A percentile compares a stretch with the other conserved stretches of the same genome.
Conservation (phyloP, 2,888 invertebrate species). For the Chloromyia formosa region DNA sequence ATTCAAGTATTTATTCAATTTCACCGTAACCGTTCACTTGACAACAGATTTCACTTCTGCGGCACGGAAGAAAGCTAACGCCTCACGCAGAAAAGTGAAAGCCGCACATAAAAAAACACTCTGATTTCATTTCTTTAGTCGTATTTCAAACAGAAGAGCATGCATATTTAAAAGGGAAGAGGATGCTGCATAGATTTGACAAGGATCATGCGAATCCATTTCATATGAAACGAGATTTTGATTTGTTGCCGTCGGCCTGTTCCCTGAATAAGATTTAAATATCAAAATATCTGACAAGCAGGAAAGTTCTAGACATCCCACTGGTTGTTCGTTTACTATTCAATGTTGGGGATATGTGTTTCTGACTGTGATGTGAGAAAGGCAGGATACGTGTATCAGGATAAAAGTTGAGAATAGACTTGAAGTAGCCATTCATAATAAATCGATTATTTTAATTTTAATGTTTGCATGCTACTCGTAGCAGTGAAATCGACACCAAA, state of each 20-base stretch:
- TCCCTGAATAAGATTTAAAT: slow-evolving; percentile 35
- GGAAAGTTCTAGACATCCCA: not conserved
- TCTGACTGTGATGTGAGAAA: too few species aligned
- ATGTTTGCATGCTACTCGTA: too few species aligned
- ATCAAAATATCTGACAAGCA: slow-evolving; percentile 1
- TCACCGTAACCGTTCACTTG: not conserved
- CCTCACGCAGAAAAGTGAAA: not conserved
- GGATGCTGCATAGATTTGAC: slow-evolving; percentile 19
- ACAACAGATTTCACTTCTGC: not conserved
- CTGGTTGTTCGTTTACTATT: not conserved
- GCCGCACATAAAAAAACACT: not conserved
- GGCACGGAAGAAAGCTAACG: not conserved
- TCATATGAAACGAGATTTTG: slow-evolving; percentile 31
- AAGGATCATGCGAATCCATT: slow-evolving; percentile 27
- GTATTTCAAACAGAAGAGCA: slow-evolving; percentile 27
- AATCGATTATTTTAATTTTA: too few species aligned
- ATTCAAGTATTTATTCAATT: slow-evolving; percentile 24
- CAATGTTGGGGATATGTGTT: not conserved
- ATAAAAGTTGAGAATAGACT: too few species aligned
- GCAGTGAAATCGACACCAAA: too few species aligned
- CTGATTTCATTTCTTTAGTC: slow-evolving; percentile 25
- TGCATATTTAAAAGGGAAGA: slow-evolving; percentile 28
- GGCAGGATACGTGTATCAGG: too few species aligned
- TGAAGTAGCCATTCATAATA: too few species aligned
- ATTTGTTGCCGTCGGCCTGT: slow-evolving; percentile 28